A percentile compares a stretch with the other conserved stretches of the same genome.
Evolutionary conservation across 2,888 invertebrate species (phyloP).

Genomic region (Leucophenga maculata): DNA sequence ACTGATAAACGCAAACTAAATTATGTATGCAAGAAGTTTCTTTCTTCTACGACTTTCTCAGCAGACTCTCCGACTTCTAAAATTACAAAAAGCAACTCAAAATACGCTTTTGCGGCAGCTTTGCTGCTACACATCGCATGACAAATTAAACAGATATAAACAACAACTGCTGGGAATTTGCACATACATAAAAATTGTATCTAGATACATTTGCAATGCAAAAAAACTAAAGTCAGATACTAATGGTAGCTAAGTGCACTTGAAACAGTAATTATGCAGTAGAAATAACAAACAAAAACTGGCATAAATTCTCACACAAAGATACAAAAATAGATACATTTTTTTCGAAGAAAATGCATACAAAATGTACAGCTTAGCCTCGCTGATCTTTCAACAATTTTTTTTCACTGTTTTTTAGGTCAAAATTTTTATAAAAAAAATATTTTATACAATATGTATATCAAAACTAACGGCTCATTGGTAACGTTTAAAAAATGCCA

Average conservation of each 20-base stretch:
- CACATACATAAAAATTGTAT: not conserved
- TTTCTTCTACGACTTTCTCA: not conserved
- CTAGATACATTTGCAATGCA: not conserved
- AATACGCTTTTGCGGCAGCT: not conserved
- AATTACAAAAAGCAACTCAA: not conserved
- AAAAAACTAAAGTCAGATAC: no score
- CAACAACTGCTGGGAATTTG: conserved; percentile 13
- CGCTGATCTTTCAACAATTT: no score
- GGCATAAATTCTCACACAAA: no score
- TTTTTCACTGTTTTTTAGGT: not conserved
- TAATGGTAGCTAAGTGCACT: no score
- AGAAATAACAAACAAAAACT: no score
- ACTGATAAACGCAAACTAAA: not conserved
- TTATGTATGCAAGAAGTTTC: conserved; percentile 1
- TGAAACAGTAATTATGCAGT: no score
- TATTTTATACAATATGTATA: not conserved
- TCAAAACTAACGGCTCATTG: not conserved
- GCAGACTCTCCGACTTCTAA: not conserved
- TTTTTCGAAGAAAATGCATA: no score
- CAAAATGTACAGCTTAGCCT: no score
- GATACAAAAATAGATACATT: no score
- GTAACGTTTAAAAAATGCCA: conserved; percentile 7
- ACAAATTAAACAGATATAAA: conserved; percentile 20
- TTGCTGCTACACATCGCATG: not conserved
- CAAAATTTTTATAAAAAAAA: not conserved